phyloP scores from a whole-genome alignment of 1,140 invertebrate genomes.

The Diachasma alloeum region DNA sequence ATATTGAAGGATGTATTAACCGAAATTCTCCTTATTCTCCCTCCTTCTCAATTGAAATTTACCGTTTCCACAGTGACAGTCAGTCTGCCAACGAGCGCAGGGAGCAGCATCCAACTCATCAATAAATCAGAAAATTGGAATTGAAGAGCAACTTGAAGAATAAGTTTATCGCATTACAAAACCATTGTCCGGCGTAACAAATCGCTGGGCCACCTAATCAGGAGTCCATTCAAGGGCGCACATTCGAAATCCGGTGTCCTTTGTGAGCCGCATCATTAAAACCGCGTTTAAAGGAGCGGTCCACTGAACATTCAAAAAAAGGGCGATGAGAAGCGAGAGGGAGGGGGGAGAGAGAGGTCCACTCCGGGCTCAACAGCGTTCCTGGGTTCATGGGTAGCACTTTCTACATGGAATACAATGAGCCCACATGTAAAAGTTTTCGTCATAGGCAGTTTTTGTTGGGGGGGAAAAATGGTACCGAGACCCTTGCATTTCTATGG shows the following conservation, averaged over 20 bases:
- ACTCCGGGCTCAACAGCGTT: background rate
- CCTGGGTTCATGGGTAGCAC: constrained; percentile 31
- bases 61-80: no score
- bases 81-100: no score
- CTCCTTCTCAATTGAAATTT: no score
- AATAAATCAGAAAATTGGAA: background rate
- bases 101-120: background rate
- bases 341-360: constrained; percentile 11
- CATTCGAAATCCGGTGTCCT: constrained; percentile 34
- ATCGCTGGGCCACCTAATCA: constrained; percentile 49
- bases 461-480: background rate
- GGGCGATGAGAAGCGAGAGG: constrained; percentile 21
- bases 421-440: constrained; percentile 47
- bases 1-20: no score
- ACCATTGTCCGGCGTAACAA: constrained; percentile 42
- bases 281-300: constrained; percentile 44
- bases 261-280: constrained; percentile 50
- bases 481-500: background rate
- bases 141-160: constrained; percentile 1
- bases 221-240: constrained; percentile 42
- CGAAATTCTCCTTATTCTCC: no score
- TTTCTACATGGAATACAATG: constrained; percentile 41
- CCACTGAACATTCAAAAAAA: constrained; percentile 44
- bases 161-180: constrained; percentile 34
- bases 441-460: background rate